Evolutionary conservation across 2,888 invertebrate species (phyloP), one percentile per base, ranked within the genome.

Genomic region (Phytoseiulus persimilis): DNA sequence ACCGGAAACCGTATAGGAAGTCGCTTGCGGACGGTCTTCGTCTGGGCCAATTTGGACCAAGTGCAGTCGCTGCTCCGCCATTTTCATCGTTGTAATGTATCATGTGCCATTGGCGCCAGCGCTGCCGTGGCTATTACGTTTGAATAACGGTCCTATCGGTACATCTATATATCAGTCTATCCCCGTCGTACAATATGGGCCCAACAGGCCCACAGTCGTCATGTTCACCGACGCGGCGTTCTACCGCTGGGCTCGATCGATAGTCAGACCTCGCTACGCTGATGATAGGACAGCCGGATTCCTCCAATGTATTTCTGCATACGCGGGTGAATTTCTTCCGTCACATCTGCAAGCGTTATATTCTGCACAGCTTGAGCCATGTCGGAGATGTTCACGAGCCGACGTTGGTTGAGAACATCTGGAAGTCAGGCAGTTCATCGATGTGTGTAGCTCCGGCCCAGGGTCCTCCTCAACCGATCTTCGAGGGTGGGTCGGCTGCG

Each of bases 41-140:
- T 65, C 65, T 65, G 65, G 28, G 65, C 65, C 65, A 65, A 65
- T 65, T 65, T 65, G 65, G 65, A 65, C 65, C 65, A 28, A 65
- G 28, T 14, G 65, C 65, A 65, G 65, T 28, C 65, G 65, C 65
- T 65, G 28, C 65, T 65, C 18, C 65, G 18, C 65, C 65, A 65
- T 65, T 65, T 65, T 65, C 65, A 65, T 65, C 65, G 65, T 65
- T 65, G 65, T 65, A 65, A 65, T 65, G 65, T 65, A 65, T 65
- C 65, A 23, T 65, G 65, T 65, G 65, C 65, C 65, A 65, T 65
- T 65, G 65, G 65, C 65, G 65, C 28, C 65, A 28, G 65, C 28
- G 65, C 65, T 65, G 65, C 65, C 65, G 65, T 65, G 65, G 65
- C 65, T 65, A 65, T 65, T 65, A 65, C 65, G 65, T 65, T 65